Percentiles rank a stretch among this genome's conserved stretches.
phyloP scores from a whole-genome alignment of 2,113 vertebrate genomes.

The Antennarius striatus region DNA sequence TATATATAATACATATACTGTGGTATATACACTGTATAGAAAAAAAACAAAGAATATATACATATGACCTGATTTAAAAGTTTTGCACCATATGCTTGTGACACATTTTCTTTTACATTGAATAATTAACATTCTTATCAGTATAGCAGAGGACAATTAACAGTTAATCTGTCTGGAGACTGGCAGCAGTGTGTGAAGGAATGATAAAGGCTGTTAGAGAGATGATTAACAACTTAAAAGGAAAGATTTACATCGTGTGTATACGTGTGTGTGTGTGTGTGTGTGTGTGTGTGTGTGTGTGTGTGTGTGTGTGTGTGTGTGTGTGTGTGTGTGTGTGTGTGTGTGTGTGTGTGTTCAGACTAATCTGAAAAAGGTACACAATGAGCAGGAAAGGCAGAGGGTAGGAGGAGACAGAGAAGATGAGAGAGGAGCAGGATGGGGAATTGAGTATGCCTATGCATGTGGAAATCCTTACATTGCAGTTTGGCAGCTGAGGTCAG shows the following conservation, averaged over 20 bases:
- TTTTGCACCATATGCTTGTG: constrained; percentile 1
- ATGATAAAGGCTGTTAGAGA: constrained; percentile 27
- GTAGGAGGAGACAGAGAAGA: background rate
- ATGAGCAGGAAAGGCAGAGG: constrained; percentile 5
- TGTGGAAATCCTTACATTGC: constrained; percentile 44
- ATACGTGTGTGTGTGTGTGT: constrained; percentile 3
- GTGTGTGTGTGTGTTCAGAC: constrained; percentile 17
- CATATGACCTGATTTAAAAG: too few relatives aligned
- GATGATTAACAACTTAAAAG: constrained; percentile 62
- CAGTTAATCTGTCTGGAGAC: constrained; percentile 48
- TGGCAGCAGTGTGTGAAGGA: constrained; percentile 24
- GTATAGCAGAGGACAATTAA: constrained; percentile 30
- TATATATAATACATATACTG: too few relatives aligned
- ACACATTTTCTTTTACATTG: constrained; percentile 33
- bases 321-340: constrained; percentile 20
- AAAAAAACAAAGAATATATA: too few relatives aligned
- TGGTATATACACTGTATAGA: too few relatives aligned
- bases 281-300: constrained; percentile 28
- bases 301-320: constrained; percentile 29
- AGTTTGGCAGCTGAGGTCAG: constrained; percentile 42
- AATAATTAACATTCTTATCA: constrained; percentile 56
- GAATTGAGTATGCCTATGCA: background rate
- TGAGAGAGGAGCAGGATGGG: background rate
- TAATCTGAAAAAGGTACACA: constrained; percentile 1
- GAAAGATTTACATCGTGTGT: constrained; percentile 57